phyloP scores from a whole-genome alignment of 2,113 vertebrate genomes.

The Agapornis roseicollis region DNA sequence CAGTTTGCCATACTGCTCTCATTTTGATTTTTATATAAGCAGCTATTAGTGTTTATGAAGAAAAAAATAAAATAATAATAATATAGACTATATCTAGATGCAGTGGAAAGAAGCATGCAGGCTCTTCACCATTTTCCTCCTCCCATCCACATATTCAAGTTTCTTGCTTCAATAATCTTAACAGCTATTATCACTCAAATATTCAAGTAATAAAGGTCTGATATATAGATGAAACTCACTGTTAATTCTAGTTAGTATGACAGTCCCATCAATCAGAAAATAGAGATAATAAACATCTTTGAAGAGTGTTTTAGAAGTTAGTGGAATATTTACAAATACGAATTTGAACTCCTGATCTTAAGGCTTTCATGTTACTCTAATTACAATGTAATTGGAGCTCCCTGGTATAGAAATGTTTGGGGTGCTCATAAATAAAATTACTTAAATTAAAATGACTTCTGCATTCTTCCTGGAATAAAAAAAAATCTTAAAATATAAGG shows the following conservation, averaged over 20 bases:
- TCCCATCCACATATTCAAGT: not conserved
- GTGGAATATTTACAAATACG: constrained; percentile 54
- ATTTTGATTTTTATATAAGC: not conserved
- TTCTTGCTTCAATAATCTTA: constrained; percentile 7
- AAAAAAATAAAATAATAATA: not conserved
- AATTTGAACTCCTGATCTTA: constrained; percentile 48
- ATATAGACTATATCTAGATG: not conserved
- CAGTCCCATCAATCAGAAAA: constrained; percentile 50
- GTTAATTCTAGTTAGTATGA: not conserved
- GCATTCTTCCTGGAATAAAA: not conserved
- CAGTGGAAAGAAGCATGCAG: not conserved
- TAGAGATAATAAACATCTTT: constrained; percentile 42
- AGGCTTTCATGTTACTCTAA: constrained; percentile 40
- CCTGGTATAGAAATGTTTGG: not conserved
- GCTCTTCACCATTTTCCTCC: not conserved
- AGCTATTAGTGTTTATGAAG: not conserved
- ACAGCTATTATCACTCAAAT: not conserved
- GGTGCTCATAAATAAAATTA: not conserved
- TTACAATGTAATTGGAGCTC: constrained; percentile 21
- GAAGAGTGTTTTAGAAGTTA: constrained; percentile 36
- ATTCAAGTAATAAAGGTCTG: not conserved
- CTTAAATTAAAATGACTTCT: not conserved
- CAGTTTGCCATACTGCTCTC: not conserved
- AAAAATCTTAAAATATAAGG: not conserved
- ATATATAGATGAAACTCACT: not conserved